These are phyloP conservation scores for Acanthisitta chloris DNA, from an alignment of 2,113 vertebrate species.

Conservation along the genomic window DNA sequence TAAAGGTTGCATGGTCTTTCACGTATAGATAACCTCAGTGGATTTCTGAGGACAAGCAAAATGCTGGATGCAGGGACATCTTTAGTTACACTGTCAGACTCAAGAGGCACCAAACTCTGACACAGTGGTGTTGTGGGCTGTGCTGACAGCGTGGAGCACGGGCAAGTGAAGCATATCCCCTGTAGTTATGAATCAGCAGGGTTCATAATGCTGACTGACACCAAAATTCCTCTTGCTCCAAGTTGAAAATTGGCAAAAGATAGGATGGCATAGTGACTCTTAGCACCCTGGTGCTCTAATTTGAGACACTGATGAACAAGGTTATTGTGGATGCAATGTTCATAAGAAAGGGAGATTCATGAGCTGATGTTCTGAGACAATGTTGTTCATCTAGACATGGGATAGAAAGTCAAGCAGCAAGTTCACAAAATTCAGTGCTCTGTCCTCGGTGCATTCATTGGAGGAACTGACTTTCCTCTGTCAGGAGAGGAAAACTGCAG, in stretches of 20 bases:
- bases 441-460: not conserved
- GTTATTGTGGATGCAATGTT: not conserved
- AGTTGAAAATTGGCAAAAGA: not conserved
- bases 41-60: not conserved
- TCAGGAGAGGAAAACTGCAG: not conserved
- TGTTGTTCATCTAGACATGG: not conserved
- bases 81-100: not conserved
- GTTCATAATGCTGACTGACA: not conserved
- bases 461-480: not conserved
- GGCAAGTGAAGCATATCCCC: not conserved
- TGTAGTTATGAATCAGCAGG: not conserved
- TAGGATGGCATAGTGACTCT: not conserved
- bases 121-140: not conserved
- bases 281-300: not conserved
- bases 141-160: not conserved
- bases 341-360: not conserved
- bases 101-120: not conserved
- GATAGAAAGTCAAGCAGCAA: not conserved
- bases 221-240: not conserved
- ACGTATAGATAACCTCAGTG: not conserved
- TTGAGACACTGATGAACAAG: not conserved
- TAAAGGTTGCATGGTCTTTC: not conserved
- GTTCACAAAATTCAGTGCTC: not conserved
- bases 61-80: not conserved
- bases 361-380: not conserved